Evolutionary conservation across 2,888 invertebrate species (phyloP).

Genomic region (Disparrhopalites patrizii): DNA sequence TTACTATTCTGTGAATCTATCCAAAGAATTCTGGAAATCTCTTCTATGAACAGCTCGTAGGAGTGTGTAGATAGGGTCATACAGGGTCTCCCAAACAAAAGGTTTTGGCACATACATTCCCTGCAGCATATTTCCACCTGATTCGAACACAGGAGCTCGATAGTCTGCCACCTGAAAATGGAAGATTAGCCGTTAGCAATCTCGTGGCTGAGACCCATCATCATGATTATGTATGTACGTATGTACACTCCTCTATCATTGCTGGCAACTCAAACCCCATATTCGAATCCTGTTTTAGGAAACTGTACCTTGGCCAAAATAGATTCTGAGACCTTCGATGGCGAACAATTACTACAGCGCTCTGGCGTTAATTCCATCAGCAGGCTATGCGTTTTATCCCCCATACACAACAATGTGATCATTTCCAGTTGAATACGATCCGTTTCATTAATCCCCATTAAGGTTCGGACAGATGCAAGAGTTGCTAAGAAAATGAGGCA

Average conservation of each 20-base stretch:
- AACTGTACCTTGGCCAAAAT: constrained; percentile 70
- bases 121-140: constrained; percentile 68
- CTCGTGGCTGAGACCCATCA: no score
- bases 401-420: constrained; percentile 85
- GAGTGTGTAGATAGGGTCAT: constrained; percentile 89
- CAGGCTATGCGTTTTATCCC: constrained; percentile 93
- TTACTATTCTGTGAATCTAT: constrained; percentile 84
- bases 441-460: constrained; percentile 67
- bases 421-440: constrained; percentile 80
- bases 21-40: constrained; percentile 92
- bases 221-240: no score
- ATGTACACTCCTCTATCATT: no score
- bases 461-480: constrained; percentile 79
- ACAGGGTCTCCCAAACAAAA: constrained; percentile 85
- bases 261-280: no score
- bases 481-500: constrained; percentile 86
- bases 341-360: constrained; percentile 78
- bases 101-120: constrained; percentile 80
- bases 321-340: constrained; percentile 81
- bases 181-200: constrained; percentile 10
- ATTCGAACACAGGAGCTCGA: constrained; percentile 82
- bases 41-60: constrained; percentile 84
- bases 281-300: no score
- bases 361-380: constrained; percentile 94
- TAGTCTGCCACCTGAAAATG: constrained; percentile 77